Evolutionary conservation across 2,797 vertebrate species (phyloP), one percentile per base, ranked within the genome.

Genomic region (Spinus pinus): DNA sequence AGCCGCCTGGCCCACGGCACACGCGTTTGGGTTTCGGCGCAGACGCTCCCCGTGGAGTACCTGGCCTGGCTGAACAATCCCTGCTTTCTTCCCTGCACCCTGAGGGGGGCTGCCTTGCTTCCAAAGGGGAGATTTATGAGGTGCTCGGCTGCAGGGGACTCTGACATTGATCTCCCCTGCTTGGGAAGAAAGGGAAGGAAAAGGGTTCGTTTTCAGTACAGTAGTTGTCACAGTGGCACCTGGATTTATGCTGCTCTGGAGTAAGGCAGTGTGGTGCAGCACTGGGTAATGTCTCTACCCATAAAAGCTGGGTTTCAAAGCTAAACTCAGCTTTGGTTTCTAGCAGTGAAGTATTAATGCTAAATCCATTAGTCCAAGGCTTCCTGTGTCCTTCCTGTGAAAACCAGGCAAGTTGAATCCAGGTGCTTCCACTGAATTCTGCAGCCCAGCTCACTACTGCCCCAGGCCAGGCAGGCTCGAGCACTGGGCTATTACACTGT

Each of bases 71-170:
- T 64, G 81, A 92, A 96, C 94, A 96, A 95, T 91, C 57, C 71
- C 57, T 0, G 16, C 88, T 95, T 95, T 94, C 84, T 95, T 95
- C 41, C 57, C 47, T 3, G 6, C 23, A 39, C 84, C 64, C 9
- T 0, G 16, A 86, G 23, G 0, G 1, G 35, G 64, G 42, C 56
- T 85, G 69, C 49, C 24, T 65, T 60, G 80, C 35, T 89, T 79
- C 47, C 74, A 23, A 51, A 51, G 25, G 49, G 77, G 78, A 95
- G 92, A 96, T 95, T 96, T 93, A 96, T 74, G 92, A 88, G 69
- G 92, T 91, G 89, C 44, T 86, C 0, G 4, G 47, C 71, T 88
- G 77, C 47, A 71, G 93, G 87, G 58, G 72, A 90, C 61, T 50
- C 82, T 31, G 91, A 90, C 14, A 39, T n/a, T 6, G 49, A 82